These are phyloP conservation scores for Columba janthina DNA, from an alignment of 2,113 vertebrate species.

Conservation along the genomic window DNA sequence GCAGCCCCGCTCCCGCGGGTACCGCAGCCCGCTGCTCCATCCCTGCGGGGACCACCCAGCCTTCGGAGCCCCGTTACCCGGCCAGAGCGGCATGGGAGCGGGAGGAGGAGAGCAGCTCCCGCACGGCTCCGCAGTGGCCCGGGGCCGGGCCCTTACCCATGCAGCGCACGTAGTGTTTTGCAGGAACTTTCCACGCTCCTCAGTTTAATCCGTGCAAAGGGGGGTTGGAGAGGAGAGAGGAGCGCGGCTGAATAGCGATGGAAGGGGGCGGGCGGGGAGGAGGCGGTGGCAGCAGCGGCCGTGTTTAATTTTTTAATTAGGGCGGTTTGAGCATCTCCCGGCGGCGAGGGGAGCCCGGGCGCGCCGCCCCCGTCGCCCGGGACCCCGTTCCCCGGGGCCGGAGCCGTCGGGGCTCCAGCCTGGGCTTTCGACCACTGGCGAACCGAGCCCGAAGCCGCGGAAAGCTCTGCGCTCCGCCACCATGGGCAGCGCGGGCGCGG, in stretches of 20 bases:
- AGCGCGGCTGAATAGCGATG: neutral
- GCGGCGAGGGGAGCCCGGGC: neutral
- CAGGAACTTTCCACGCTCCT: constrained; percentile 67
- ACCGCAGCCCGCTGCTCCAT: neutral
- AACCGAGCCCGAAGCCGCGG: neutral
- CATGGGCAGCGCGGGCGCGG: constrained; percentile 42
- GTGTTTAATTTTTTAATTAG: constrained; percentile 45
- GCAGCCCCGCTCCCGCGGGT: neutral
- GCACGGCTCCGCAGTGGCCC: neutral
- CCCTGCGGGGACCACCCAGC: neutral
- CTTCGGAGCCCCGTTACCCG: neutral
- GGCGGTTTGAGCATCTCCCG: constrained; percentile 34
- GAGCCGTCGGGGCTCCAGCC: neutral
- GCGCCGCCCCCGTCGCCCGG: neutral
- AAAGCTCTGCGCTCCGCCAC: constrained; percentile 16
- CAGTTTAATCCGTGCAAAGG: neutral
- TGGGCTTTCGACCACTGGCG: neutral
- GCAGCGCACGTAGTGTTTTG: constrained; percentile 57
- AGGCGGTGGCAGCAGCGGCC: neutral
- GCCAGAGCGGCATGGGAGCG: neutral
- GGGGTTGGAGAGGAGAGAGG: neutral
- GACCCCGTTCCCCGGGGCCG: no score
- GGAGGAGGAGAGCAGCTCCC: neutral
- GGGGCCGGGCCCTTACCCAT: constrained; percentile 38
- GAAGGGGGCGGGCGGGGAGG: constrained; percentile 26